Percentiles rank a stretch among this genome's conserved stretches.
These are phyloP conservation scores for Proisotoma minuta DNA, from an alignment of 2,888 invertebrate species.

Conservation along the genomic window DNA sequence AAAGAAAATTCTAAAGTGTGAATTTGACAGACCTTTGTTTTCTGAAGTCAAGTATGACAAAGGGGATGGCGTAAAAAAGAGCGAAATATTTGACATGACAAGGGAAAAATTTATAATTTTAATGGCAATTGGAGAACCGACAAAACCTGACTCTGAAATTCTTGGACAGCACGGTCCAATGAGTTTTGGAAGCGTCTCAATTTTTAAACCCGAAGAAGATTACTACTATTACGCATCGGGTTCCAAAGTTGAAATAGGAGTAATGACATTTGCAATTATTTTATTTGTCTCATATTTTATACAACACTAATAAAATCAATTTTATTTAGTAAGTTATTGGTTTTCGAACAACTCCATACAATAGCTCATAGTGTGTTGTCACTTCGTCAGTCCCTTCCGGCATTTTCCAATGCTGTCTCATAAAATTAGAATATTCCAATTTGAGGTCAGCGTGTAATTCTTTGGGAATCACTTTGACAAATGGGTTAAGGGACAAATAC, in stretches of 20 bases:
- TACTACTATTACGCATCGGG: neutral
- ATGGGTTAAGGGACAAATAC: constrained; percentile 33
- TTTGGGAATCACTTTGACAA: constrained; percentile 23
- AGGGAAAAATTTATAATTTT: constrained; percentile 20
- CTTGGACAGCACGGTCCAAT: constrained; percentile 13
- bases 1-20: constrained; percentile 9
- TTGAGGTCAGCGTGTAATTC: constrained; percentile 20
- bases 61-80: neutral
- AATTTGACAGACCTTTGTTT: constrained; percentile 7
- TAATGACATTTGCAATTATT: neutral
- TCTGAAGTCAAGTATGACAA: neutral
- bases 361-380: constrained; percentile 1
- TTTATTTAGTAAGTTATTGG: neutral
- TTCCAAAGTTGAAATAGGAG: neutral
- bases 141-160: constrained; percentile 5
- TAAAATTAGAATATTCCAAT: constrained; percentile 17
- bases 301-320: neutral
- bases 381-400: neutral
- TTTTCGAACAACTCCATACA: constrained; percentile 11
- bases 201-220: neutral
- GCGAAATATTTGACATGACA: constrained; percentile 4
- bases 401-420: neutral
- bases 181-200: neutral
- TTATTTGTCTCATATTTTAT: too few relatives aligned
- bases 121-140: constrained; percentile 17